Evolutionary conservation across 2,113 vertebrate species (phyloP), one percentile per base, ranked within the genome.

Genomic region (Dendropsophus ebraccatus): DNA sequence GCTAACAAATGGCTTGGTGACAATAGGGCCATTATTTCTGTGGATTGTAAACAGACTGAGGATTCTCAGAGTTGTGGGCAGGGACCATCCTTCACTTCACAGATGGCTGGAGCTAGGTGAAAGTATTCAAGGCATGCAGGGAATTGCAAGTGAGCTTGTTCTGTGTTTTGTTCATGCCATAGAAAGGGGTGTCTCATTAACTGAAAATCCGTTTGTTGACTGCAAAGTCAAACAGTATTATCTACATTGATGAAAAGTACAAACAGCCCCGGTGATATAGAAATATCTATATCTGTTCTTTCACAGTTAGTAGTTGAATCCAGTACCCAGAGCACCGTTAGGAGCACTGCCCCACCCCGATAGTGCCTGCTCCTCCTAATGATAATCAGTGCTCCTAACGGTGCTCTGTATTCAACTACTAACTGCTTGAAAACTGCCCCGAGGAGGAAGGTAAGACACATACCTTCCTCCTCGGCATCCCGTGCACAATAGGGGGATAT

Each of bases 41-140:
- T 32, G 11, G 78, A 70, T 49, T 81, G 78, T 81, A 86, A 60
- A 58, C 84, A 28, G 47, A 86, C 70, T 45, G 19, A 60, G 47
- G 65, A 79, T 79, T 65, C 65, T 49, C 75, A 69, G 60, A 72
- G 65, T 35, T 47, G 75, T 72, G 60, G 76, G 65, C 25, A 47
- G 75, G 35, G 45, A 12, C 32, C 60, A 58, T 70, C 62, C 67
- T 47, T 56, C 56, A 80, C 62, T 86, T 80, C 62, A 81, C 84
- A 86, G 84, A 70, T 86, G 75, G 75, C 65, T 80, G 50, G 62
- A 72, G 62, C 49, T 72, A 45, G 62, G 84, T 80, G 76, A 86
- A 86, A 79, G 65, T 78, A 86, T 86, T 67, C 65, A n/a, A 72
- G 65, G 75, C 84, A 79, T 86, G 84, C 76, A 86, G 35, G 49